Base-by-base conservation (phyloP, 2,888 invertebrate genomes). In the Halictus ligatus region DNA sequence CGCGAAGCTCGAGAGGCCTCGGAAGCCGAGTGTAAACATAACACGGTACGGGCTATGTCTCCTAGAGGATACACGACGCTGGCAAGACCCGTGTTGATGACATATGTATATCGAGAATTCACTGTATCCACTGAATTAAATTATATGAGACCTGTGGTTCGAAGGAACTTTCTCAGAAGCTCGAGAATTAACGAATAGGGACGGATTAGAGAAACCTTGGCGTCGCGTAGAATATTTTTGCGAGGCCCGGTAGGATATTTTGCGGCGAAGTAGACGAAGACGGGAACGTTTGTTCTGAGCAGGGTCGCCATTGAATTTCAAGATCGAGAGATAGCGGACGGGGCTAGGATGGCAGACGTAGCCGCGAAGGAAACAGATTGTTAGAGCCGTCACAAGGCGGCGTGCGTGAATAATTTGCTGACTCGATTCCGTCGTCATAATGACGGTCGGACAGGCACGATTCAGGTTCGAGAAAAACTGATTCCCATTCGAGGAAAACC, bases 331-430 rank as follows among this genome's bases (percentile, higher is more conserved):
- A 86, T 83, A 91, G 64, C 35, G n/a, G 48, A 58, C 78, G 78
- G 46, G 78, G 77, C 60, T 83, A 73, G 54, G 80, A 83, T 83
- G 81, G 78, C 82, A 43, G 73, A 75, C 73, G 80, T 78, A 78
- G 79, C 79, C 64, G 64, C 79, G 72, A 69, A 79, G 79, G 79
- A 86, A 88, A 89, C 90, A 76, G 85, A 84, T 84, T 76, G 84
- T 91, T 87, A 88, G 80, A 80, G 77, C 75, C 77, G 88, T 90
- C 80, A 78, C 46, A 84, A 89, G 83, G 81, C 81, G 83, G 84
- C 84, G 81, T 74, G 84, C 80, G 74, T 88, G 80, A 87, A 90
- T 90, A 90, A 88, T 91, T 91, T 78, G 85, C 89, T 81, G 83
- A 87, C 85, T 89, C 88, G 84, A 87, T 86, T 83, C 78, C 80